Evolutionary conservation across 1,140 invertebrate genomes (phyloP).

Genomic region (Tetramorium alpestre): DNA sequence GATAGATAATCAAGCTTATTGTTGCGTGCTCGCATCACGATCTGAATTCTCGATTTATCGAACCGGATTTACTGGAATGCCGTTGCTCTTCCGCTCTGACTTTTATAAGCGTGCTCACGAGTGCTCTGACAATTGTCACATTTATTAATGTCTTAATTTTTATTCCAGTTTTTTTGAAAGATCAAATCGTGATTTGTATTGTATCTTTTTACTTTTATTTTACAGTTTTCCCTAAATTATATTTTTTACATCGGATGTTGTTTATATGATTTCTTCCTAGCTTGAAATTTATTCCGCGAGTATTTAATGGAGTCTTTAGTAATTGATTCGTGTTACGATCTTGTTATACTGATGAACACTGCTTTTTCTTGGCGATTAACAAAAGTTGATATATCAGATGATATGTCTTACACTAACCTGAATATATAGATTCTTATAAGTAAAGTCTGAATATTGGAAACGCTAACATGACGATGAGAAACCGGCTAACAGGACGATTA

Average conservation of each 20-base stretch:
- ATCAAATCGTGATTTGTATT: background rate
- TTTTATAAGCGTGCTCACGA: conserved; percentile 4
- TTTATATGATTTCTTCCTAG: background rate
- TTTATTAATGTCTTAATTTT: background rate
- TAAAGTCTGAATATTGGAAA: background rate
- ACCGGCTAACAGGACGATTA: conserved; percentile 54
- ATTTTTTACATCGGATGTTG: background rate
- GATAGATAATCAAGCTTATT: conserved; percentile 35
- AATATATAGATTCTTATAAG: background rate
- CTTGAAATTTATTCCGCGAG: background rate
- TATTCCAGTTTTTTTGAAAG: background rate
- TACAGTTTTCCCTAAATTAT: background rate
- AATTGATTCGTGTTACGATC: conserved; percentile 29
- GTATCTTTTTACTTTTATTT: background rate
- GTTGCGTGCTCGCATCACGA: conserved; percentile 11
- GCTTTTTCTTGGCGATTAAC: background rate
- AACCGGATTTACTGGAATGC: conserved; percentile 14
- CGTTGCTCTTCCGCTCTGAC: background rate
- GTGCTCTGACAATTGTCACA: background rate
- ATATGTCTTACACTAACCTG: background rate
- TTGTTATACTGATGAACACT: background rate
- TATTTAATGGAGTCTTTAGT: background rate
- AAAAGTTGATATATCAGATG: background rate
- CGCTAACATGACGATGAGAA: background rate
- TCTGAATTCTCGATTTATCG: conserved; percentile 32